Evolutionary conservation across 2,797 vertebrate genomes (phyloP), one percentile per base, ranked within the genome.

Genomic region (Hypotaenidia okinawae): DNA sequence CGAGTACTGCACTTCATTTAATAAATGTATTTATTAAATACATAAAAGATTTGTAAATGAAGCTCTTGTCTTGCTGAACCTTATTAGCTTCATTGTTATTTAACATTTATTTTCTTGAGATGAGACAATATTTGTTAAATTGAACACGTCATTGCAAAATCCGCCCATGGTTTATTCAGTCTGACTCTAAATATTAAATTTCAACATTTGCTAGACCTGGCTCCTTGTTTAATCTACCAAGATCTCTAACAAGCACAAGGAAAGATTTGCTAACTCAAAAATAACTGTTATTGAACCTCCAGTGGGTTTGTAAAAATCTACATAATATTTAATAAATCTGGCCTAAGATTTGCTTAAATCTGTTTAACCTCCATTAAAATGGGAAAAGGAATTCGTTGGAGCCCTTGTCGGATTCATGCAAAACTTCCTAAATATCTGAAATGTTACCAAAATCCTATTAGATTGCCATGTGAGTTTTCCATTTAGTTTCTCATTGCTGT

Each of bases 1-100:
- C 92, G 87, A 96, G 94, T 45, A 55, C 79, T 78, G 64, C 77
- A 78, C 85, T 97, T 97, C 96, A 97, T 97, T 97, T 97, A 97
- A 97, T 97, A 97, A 94, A 96, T 94, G 61, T 95, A 95, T 96
- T 97, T 97, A 97, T 98, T 97, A 96, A 97, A 97, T 95, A 95
- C 90, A 96, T 95, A 95, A 95, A 96, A 74, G 79, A 96, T 79
- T 96, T 96, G 90, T 80, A 97, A 97, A 96, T 92, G 95, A 93
- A 97, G 85, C 72, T 90, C 81, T 95, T 94, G 58, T 94, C 93
- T 93, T 89, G 61, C 90, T 95, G 89, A 83, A 96, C 63, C 92
- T 61, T 93, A 95, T 97, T 96, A 97, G 83, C 55, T 59, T 77
- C 89, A 52, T 97, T 85, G 93, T 90, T 87, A 96, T 93, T 95